Evolutionary conservation across 2,888 invertebrate genomes (phyloP), one percentile per base, ranked within the genome.

Genomic region (Hyles lineata): DNA sequence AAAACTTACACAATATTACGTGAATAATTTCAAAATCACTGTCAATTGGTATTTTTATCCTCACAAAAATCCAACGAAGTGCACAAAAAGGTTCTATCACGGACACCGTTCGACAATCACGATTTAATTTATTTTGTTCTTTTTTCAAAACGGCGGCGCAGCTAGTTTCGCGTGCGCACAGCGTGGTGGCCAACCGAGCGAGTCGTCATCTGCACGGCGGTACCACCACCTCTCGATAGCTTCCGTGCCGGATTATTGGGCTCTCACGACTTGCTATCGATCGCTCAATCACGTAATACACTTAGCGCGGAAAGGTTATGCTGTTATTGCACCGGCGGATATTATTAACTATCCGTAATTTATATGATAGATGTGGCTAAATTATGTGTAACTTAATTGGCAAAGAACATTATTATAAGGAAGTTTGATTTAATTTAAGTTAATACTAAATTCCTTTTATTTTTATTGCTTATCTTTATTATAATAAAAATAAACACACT

Each of bases 161-260:
- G 76, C 76, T 71, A 71, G 74, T 75, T 76, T 80, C 85, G 87
- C 87, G 86, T 76, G 83, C 88, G 86, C 86, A 77, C 80, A 74
- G 79, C 85, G 75, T 85, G 90, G 89, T 90, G 87, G 86, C 87
- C 80, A 80, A 74, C 85, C 82, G 82, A 84, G 85, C 87, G 86
- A 87, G 89, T 89, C 85, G 87, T 83, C 86, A 88, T 83, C 85
- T 83, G 83, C 83, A 83, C 82, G 85, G 76, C 43, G 43, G 43
- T 43, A 86, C 85, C 85, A 86, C 86, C 75, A 74, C 63, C 67
- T 52, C 74, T 60, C 74, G 60, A 71, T 59, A 70, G 62, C 70
- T 73, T 73, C 73, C 70, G 73, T 72, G 32, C 50, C 63, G 63
- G 63, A 58, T 67, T 67, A 67, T 67, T 67, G 50, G 67, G 43